Base-by-base conservation (phyloP, 2,113 vertebrate genomes). In the Bujurquina vittata region DNA sequence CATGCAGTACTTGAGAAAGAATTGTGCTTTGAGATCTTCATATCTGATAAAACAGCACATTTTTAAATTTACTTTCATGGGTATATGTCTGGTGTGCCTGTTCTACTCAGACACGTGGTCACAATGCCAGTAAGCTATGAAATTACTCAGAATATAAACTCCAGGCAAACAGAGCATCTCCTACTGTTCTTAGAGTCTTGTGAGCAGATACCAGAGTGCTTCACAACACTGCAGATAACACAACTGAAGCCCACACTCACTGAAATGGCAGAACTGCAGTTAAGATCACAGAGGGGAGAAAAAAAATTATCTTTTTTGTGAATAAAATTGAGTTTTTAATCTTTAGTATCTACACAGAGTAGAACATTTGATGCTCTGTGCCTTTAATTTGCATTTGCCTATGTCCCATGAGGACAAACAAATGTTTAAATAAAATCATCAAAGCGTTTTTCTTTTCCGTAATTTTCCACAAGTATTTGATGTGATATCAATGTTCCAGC, bases 311-410 rank as follows among this genome's bases (percentile, higher is more conserved):
- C 83, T 14, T 77, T 57, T 3, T 18, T 12, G 65, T 72, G 65
- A 72, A 29, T 46, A 37, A 83, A 86, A 76, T 46, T 8, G 33
- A 58, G 43, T 76, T 74, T 82, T 55, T 69, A 81, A 86, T 88
- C 90, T 63, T 75, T 23, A 58, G 46, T 35, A 37, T 86, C 49
- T 55, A 77, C 73, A 62, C 56, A 67, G 18, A 63, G 80, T 5
- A 22, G 55, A 31, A 56, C 55, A 65, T 75, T 73, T 43, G 65
- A 84, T 57, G 75, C 26, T 37, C 46, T 4, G 0, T 33, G 54
- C 59, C 49, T 82, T 74, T 75, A 29, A 75, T 81, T 84, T 84
- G 67, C 80, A 73, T 55, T 63, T 61, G 23, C 4, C 3, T 49
- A 12, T 20, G 65, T 77, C 67, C 75, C 73, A 40, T 15, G 52